These are phyloP conservation scores for Xestia rhomboidea DNA, from an alignment of 2,888 invertebrate species.

Conservation along the genomic window DNA sequence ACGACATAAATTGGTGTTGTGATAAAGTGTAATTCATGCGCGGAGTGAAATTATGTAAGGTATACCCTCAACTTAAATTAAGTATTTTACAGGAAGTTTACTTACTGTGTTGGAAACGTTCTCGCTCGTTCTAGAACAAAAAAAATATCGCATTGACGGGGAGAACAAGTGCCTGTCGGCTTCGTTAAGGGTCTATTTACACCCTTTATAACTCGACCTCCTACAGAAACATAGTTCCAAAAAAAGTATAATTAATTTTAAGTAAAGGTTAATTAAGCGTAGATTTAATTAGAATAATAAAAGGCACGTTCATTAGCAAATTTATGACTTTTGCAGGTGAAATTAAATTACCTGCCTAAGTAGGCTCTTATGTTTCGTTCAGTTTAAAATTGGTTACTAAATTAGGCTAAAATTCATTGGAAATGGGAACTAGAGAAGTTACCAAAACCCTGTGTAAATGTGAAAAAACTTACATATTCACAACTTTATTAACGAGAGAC, in stretches of 20 bases:
- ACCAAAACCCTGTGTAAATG: neutral
- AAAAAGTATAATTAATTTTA: conserved; percentile 24
- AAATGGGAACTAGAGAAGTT: neutral
- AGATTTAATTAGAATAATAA: conserved; percentile 50
- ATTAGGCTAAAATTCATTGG: conserved; percentile 2
- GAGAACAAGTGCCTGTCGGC: no score
- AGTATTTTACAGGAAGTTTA: no score
- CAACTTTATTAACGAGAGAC: no score
- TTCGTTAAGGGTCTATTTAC: no score
- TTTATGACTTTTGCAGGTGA: conserved; percentile 35
- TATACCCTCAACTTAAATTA: no score
- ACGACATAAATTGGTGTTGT: no score
- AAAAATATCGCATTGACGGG: no score
- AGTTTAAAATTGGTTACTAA: conserved; percentile 21
- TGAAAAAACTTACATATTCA: no score
- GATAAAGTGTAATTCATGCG: no score
- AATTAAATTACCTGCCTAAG: conserved; percentile 23
- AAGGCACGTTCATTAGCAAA: conserved; percentile 35
- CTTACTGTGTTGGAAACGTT: no score
- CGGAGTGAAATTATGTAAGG: no score
- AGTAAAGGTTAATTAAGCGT: conserved; percentile 32
- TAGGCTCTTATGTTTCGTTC: conserved; percentile 2
- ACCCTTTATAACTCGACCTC: neutral
- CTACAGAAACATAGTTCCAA: neutral
- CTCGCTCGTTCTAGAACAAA: no score